phyloP scores from a whole-genome alignment of 2,888 invertebrate species.

The Pterostichus madidus region DNA sequence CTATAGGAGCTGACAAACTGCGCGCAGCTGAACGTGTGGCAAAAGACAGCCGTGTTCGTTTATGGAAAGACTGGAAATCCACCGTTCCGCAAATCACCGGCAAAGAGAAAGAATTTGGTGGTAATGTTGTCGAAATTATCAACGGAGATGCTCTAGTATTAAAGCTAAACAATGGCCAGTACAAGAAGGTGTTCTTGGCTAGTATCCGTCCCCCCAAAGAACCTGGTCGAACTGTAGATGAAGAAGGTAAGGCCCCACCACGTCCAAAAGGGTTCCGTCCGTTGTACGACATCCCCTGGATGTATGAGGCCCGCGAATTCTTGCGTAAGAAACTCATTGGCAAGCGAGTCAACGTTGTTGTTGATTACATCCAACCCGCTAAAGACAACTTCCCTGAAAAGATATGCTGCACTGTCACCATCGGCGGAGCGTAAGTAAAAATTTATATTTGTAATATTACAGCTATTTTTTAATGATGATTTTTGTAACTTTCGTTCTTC shows the following conservation, averaged over 20 bases:
- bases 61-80: slow-evolving; percentile 96
- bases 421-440: slow-evolving; percentile 85
- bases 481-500: neutral
- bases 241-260: slow-evolving; percentile 84
- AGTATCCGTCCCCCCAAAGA: slow-evolving; percentile 97
- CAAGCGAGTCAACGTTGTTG: slow-evolving; percentile 93
- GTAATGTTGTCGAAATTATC: slow-evolving; percentile 92
- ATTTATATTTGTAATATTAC: slow-evolving; percentile 22
- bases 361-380: slow-evolving; percentile 98
- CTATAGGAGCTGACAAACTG: slow-evolving; percentile 85
- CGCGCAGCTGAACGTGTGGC: slow-evolving; percentile 92
- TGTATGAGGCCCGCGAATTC: slow-evolving; percentile 99
- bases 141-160: slow-evolving; percentile 96
- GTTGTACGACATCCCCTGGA: slow-evolving; percentile 98
- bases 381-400: slow-evolving; percentile 97
- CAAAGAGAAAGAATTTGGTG: slow-evolving; percentile 90
- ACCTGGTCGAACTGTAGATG: slow-evolving; percentile 79
- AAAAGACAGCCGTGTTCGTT: slow-evolving; percentile 90
- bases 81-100: slow-evolving; percentile 85
- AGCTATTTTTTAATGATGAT: neutral
- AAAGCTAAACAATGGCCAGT: slow-evolving; percentile 86
- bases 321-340: slow-evolving; percentile 96
- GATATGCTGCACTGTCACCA: slow-evolving; percentile 93
- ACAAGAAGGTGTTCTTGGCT: slow-evolving; percentile 96
- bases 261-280: slow-evolving; percentile 90